These are phyloP conservation scores for Lerista edwardsae DNA, from an alignment of 2,797 vertebrate species.

Conservation along the genomic window DNA sequence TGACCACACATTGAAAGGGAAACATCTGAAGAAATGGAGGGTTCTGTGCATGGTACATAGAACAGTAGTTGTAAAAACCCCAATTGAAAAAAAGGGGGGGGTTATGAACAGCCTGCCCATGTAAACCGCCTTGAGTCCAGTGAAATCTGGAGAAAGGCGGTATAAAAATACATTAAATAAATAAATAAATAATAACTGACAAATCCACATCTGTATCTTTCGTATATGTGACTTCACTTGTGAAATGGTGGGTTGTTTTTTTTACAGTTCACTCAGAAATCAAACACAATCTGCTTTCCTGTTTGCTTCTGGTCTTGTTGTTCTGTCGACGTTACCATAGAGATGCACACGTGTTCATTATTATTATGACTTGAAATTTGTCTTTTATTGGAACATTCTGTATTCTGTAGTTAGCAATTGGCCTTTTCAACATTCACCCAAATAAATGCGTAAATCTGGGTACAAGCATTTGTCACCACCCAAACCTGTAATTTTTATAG, in stretches of 20 bases:
- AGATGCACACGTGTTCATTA: neutral
- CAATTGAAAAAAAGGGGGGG: no score
- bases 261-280: neutral
- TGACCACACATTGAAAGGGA: no score
- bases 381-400: neutral
- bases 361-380: conserved; percentile 3
- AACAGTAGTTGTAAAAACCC: no score
- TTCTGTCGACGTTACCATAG: neutral
- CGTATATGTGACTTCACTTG: neutral
- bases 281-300: neutral
- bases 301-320: neutral
- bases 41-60: no score
- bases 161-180: no score
- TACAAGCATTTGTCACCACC: neutral
- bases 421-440: neutral
- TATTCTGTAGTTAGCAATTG: neutral
- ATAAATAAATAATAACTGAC: no score
- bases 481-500: neutral
- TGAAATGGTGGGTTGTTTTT: neutral
- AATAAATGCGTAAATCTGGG: neutral
- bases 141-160: no score
- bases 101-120: no score
- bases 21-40: no score
- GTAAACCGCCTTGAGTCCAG: no score
- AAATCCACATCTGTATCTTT: neutral